phyloP scores from a whole-genome alignment of 2,888 invertebrate genomes.

The Venusia cambrica region DNA sequence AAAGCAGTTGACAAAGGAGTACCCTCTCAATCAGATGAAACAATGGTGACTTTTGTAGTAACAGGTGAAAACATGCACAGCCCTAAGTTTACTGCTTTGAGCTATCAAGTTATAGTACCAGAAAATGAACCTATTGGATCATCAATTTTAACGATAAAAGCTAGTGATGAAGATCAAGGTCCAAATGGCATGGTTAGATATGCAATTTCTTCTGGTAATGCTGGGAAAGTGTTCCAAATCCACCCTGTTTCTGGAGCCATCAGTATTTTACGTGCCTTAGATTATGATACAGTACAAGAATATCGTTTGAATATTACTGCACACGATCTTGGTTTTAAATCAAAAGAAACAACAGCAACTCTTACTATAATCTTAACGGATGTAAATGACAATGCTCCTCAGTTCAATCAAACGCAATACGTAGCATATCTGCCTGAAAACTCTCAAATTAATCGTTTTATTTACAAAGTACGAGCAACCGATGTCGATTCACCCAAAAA shows the following conservation, averaged over 20 bases:
- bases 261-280: slow-evolving; percentile 88
- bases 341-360: slow-evolving; percentile 88
- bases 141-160: slow-evolving; percentile 90
- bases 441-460: slow-evolving; percentile 86
- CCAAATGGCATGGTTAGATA: slow-evolving; percentile 95
- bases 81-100: slow-evolving; percentile 91
- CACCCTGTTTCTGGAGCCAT: slow-evolving; percentile 89
- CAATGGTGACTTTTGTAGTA: slow-evolving; percentile 86
- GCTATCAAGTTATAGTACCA: slow-evolving; percentile 94
- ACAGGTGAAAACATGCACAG: slow-evolving; percentile 91
- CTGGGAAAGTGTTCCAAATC: slow-evolving; percentile 89
- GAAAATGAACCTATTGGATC: slow-evolving; percentile 95
- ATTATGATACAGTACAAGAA: slow-evolving; percentile 92
- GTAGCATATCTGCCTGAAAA: slow-evolving; percentile 92
- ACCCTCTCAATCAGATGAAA: slow-evolving; percentile 91
- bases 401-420: slow-evolving; percentile 89
- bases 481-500: slow-evolving; percentile 95
- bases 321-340: slow-evolving; percentile 91
- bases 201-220: slow-evolving; percentile 91
- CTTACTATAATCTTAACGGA: slow-evolving; percentile 93
- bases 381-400: slow-evolving; percentile 95
- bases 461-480: slow-evolving; percentile 87
- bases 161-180: slow-evolving; percentile 92
- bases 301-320: slow-evolving; percentile 94
- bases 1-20: slow-evolving; percentile 93